A percentile compares a stretch with the other conserved stretches of the same genome.
Conservation (phyloP, 1,140 invertebrate species). For the Augochlora pura region DNA sequence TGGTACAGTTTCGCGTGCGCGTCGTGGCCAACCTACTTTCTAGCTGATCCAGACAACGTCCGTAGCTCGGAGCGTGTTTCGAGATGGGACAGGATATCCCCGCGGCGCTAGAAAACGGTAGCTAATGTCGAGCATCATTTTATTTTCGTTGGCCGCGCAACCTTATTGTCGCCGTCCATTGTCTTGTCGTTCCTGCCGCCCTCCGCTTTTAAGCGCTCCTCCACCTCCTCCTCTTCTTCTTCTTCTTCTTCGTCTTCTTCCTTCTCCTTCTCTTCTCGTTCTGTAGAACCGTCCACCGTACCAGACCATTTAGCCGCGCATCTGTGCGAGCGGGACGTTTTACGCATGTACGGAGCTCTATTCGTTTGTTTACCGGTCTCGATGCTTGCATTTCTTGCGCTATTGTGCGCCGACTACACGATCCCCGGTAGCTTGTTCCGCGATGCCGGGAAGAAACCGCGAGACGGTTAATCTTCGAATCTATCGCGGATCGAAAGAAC, state of each 20-base stretch:
- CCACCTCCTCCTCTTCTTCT: constrained; percentile 34
- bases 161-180: constrained; percentile 73
- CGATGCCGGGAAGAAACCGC: too few relatives aligned
- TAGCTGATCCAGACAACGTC: neutral
- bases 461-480: too few relatives aligned
- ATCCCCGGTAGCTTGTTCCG: neutral
- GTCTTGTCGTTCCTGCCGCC: constrained; percentile 68
- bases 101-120: constrained; percentile 14
- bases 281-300: constrained; percentile 24
- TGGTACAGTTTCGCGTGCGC: neutral
- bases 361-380: constrained; percentile 56
- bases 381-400: constrained; percentile 44
- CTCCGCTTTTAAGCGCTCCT: constrained; percentile 30
- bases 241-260: neutral
- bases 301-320: constrained; percentile 55
- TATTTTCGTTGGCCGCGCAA: constrained; percentile 64
- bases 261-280: neutral
- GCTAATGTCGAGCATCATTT: constrained; percentile 64
- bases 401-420: constrained; percentile 48
- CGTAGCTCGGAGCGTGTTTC: neutral
- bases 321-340: constrained; percentile 49
- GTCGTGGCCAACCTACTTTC: neutral
- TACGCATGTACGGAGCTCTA: constrained; percentile 53
- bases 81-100: neutral
- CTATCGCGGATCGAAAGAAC: too few relatives aligned